Evolutionary conservation across 2,888 invertebrate genomes (phyloP).

Genomic region (Parelbella ahira): DNA sequence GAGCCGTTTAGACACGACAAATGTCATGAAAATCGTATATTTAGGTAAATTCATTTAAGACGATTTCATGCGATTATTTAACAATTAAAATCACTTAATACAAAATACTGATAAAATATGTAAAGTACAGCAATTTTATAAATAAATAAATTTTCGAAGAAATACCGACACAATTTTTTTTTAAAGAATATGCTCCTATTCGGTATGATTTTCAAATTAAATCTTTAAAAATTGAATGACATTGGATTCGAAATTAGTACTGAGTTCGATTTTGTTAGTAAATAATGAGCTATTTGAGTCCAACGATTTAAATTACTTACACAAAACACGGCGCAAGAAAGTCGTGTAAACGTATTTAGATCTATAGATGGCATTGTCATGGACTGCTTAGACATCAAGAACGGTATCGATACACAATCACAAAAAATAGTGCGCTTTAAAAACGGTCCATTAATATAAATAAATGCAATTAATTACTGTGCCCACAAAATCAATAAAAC

Average conservation of each 20-base stretch:
- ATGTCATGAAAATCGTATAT: too few species aligned
- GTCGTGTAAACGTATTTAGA: conserved; percentile 61
- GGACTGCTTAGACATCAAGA: conserved; percentile 56
- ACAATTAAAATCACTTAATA: too few species aligned
- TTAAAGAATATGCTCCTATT: too few species aligned
- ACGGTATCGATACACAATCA: conserved; percentile 24
- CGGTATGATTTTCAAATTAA: too few species aligned
- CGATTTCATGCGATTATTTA: too few species aligned
- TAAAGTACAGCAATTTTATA: too few species aligned
- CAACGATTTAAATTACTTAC: conserved; percentile 47
- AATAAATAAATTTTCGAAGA: too few species aligned
- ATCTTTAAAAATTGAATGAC: too few species aligned
- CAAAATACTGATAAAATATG: too few species aligned
- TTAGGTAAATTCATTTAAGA: too few species aligned
- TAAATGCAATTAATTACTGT: background rate
- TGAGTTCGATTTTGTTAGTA: background rate
- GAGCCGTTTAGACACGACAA: background rate
- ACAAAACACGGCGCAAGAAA: conserved; percentile 67
- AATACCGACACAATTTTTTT: too few species aligned
- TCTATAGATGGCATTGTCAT: conserved; percentile 65
- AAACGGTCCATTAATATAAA: background rate
- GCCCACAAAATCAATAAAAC: conserved; percentile 33
- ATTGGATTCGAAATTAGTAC: too few species aligned
- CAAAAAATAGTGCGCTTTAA: conserved; percentile 1
- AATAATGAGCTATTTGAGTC: background rate